Evolutionary conservation across 2,888 invertebrate genomes (phyloP), one percentile per base, ranked within the genome.

Genomic region (Apomyelois bistriatella): DNA sequence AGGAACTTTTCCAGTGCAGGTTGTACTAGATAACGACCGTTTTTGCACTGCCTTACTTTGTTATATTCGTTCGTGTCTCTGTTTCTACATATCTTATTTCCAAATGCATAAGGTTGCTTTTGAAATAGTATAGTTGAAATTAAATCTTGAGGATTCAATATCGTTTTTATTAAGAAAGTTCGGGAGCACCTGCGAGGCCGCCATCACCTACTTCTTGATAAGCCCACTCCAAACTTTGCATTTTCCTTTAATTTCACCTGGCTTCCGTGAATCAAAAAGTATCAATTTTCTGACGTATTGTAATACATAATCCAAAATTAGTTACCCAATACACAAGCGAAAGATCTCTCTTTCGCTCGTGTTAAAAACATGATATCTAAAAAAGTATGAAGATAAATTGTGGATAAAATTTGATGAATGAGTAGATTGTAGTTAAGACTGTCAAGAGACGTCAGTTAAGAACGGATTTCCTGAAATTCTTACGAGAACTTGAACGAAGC

Each of bases 161-260:
- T 65, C 66, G 63, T 68, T 74, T 69, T 76, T 75, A 76, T 75
- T 68, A 76, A 76, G 61, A 72, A 76, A 76, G 70, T 76, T 76
- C 62, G 57, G 49, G 54, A 62, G 64, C 68, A 71, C 71, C 69
- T 68, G 70, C 60, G 61, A 53, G 56, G 58, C 40, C 56, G 60
- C 63, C 62, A 61, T 62, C 57, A 58, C 57, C 58, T 61, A 64
- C 60, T 68, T 60, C 64, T 64, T 64, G 65, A 66, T 64, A 62
- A 64, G 64, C 57, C 53, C 54, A 56, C 61, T 64, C 57, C 53
- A 62, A 68, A 71, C 64, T 69, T 67, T 61, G 54, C 61, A 64
- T 64, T 68, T 64, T 64, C 54, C 62, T 68, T 70, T 69, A 68
- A 72, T 70, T 66, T 69, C 62, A 32, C 10, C 32, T 9, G 10